Conservation (phyloP, 1,140 invertebrate species). For the Spodoptera frugiperda region DNA sequence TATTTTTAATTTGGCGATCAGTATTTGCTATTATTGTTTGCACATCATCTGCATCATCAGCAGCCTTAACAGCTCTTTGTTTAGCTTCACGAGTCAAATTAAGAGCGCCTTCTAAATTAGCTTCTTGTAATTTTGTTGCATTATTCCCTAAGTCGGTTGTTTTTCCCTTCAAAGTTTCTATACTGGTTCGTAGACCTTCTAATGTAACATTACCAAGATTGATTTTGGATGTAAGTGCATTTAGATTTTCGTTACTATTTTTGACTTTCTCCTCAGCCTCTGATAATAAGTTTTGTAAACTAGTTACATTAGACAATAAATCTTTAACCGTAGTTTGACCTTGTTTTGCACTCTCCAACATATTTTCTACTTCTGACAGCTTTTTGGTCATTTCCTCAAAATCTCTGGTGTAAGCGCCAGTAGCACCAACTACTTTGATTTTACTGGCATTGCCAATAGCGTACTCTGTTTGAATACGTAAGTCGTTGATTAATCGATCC, state of each 20-base stretch:
- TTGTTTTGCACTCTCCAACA: constrained; percentile 92
- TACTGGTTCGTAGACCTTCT: constrained; percentile 90
- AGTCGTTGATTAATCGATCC: constrained; percentile 94
- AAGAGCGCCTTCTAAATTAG: constrained; percentile 97
- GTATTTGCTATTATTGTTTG: constrained; percentile 90
- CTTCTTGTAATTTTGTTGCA: constrained; percentile 96
- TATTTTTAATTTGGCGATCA: constrained; percentile 93
- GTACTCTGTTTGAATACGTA: constrained; percentile 89
- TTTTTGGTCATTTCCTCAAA: constrained; percentile 96
- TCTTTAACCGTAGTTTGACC: constrained; percentile 91
- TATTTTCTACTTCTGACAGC: constrained; percentile 91
- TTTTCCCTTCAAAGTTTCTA: constrained; percentile 90
- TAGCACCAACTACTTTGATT: constrained; percentile 96
- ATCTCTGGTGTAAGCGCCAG: constrained; percentile 97
- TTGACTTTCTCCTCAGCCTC: constrained; percentile 83
- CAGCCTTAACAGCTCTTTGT: constrained; percentile 89
- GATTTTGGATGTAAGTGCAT: constrained; percentile 92
- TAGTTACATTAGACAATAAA: constrained; percentile 81
- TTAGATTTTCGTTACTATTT: constrained; percentile 88
- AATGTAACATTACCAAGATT: constrained; percentile 92
- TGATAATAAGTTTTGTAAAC: constrained; percentile 83
- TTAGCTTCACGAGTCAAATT: constrained; percentile 94
- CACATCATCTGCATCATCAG: constrained; percentile 89
- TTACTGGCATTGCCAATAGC: constrained; percentile 95
- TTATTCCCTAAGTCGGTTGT: constrained; percentile 93